Percentiles rank a stretch among this genome's conserved stretches.
Conservation (phyloP, 92 coral and sea anemone genomes). For the Muricea muricata region DNA sequence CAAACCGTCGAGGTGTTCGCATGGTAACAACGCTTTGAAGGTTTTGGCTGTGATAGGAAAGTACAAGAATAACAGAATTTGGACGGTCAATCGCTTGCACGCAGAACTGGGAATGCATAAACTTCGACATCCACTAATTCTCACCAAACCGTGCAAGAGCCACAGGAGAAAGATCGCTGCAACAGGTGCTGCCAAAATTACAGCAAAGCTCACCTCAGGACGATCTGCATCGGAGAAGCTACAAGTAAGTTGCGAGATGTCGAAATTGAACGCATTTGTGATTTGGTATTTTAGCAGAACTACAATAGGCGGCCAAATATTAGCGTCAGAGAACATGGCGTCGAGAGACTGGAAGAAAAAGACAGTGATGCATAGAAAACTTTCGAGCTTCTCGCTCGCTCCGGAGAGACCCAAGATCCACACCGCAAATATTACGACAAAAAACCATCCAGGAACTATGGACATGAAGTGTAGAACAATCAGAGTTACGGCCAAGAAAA, state of each 20-base stretch:
- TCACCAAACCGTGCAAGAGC: conserved; percentile 32
- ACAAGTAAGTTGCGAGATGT: conserved; percentile 76
- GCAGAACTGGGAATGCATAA: conserved; percentile 16
- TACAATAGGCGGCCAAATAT: conserved; percentile 69
- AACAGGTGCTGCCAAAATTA: conserved; percentile 64
- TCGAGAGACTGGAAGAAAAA: conserved; percentile 80
- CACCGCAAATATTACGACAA: conserved; percentile 63
- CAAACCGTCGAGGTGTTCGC: conserved; percentile 52
- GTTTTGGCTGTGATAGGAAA: conserved; percentile 81
- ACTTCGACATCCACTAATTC: conserved; percentile 7
- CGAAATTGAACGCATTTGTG: conserved; percentile 73
- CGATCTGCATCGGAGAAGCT: conserved; percentile 64
- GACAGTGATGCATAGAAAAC: conserved; percentile 61
- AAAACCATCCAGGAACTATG: conserved; percentile 77
- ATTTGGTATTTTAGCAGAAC: conserved; percentile 65
- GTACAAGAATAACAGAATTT: conserved; percentile 68
- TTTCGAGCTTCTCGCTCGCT: conserved; percentile 59
- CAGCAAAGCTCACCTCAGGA: conserved; percentile 68
- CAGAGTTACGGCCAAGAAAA: conserved; percentile 55
- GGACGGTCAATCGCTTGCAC: conserved; percentile 61
- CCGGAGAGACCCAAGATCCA: conserved; percentile 69
- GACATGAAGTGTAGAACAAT: conserved; percentile 37
- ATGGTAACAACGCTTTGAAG: conserved; percentile 65
- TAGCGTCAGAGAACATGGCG: conserved; percentile 70
- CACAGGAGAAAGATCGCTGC: conserved; percentile 51